Conservation (phyloP, 2,113 vertebrate genomes). For the Ailurus styani region DNA sequence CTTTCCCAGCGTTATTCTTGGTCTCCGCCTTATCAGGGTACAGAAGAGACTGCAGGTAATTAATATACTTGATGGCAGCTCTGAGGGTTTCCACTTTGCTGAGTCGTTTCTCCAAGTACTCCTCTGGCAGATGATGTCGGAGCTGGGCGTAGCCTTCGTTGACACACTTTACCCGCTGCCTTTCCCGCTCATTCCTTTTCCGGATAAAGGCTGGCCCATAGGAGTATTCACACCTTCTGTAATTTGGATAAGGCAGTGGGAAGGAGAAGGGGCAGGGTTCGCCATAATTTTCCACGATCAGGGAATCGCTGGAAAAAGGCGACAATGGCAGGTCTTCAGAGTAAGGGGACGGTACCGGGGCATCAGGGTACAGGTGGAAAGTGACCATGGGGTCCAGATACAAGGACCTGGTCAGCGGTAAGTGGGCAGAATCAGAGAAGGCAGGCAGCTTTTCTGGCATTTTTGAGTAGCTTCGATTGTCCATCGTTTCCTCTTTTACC, state of each 20-base stretch:
- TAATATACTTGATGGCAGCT: slow-evolving; percentile 86
- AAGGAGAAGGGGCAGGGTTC: slow-evolving; percentile 74
- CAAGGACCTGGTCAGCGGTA: slow-evolving; percentile 74
- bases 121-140: slow-evolving; percentile 82
- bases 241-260: slow-evolving; percentile 59
- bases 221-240: slow-evolving; percentile 72
- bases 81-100: slow-evolving; percentile 87
- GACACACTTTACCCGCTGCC: slow-evolving; percentile 85
- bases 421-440: slow-evolving; percentile 67
- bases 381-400: slow-evolving; percentile 74
- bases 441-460: slow-evolving; percentile 64
- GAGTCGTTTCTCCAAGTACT: slow-evolving; percentile 83
- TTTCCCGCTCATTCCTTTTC: slow-evolving; percentile 86
- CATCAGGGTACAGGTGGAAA: slow-evolving; percentile 75
- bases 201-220: slow-evolving; percentile 82
- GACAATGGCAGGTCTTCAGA: slow-evolving; percentile 77
- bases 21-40: slow-evolving; percentile 17
- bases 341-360: slow-evolving; percentile 62
- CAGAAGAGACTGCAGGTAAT: slow-evolving; percentile 80
- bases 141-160: slow-evolving; percentile 87
- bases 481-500: slow-evolving; percentile 75
- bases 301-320: slow-evolving; percentile 73
- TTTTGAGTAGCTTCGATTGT: slow-evolving; percentile 67
- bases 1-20: background rate
- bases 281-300: slow-evolving; percentile 61